phyloP scores from a whole-genome alignment of 2,797 vertebrate genomes.

The Decapterus maruadsi region DNA sequence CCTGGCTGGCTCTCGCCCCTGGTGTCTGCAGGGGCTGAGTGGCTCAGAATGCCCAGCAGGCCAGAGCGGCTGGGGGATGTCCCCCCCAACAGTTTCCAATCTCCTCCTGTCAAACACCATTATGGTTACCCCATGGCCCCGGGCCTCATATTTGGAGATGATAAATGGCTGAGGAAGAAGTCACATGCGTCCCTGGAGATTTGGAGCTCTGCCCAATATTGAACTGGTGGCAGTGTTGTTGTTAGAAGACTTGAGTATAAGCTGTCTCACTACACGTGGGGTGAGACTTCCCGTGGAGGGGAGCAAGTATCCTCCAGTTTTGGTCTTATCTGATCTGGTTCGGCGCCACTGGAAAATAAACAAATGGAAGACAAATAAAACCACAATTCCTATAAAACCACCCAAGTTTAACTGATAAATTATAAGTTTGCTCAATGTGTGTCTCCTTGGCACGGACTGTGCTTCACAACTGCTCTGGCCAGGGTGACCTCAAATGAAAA shows the following conservation, averaged over 20 bases:
- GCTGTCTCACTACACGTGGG: slow-evolving; percentile 34
- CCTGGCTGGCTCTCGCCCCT: slow-evolving; percentile 70
- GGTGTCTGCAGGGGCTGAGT: slow-evolving; percentile 67
- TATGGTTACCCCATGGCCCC: slow-evolving; percentile 60
- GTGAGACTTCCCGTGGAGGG: slow-evolving; percentile 41
- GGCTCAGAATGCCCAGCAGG: slow-evolving; percentile 68
- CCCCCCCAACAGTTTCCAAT: slow-evolving; percentile 74
- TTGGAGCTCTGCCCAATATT: slow-evolving; percentile 56
- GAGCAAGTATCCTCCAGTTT: slow-evolving; percentile 42
- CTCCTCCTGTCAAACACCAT: slow-evolving; percentile 75
- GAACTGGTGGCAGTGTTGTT: slow-evolving; percentile 61
- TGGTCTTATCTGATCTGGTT: slow-evolving; percentile 74
- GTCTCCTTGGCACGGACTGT: slow-evolving; percentile 42
- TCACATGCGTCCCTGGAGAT: slow-evolving; percentile 63
- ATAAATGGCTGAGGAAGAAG: slow-evolving; percentile 70
- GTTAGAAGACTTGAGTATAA: slow-evolving; percentile 44
- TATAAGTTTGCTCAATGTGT: slow-evolving; percentile 45
- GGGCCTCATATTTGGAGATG: slow-evolving; percentile 68
- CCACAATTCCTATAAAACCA: slow-evolving; percentile 54
- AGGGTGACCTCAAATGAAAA: slow-evolving; percentile 70
- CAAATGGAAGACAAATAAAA: slow-evolving; percentile 72
- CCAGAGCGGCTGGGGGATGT: slow-evolving; percentile 53
- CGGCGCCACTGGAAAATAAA: slow-evolving; percentile 71
- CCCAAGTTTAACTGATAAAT: slow-evolving; percentile 68
- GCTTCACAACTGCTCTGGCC: slow-evolving; percentile 34